A percentile compares a stretch with the other conserved stretches of the same genome.
phyloP scores from a whole-genome alignment of 2,113 vertebrate genomes.

The Fulica atra region DNA sequence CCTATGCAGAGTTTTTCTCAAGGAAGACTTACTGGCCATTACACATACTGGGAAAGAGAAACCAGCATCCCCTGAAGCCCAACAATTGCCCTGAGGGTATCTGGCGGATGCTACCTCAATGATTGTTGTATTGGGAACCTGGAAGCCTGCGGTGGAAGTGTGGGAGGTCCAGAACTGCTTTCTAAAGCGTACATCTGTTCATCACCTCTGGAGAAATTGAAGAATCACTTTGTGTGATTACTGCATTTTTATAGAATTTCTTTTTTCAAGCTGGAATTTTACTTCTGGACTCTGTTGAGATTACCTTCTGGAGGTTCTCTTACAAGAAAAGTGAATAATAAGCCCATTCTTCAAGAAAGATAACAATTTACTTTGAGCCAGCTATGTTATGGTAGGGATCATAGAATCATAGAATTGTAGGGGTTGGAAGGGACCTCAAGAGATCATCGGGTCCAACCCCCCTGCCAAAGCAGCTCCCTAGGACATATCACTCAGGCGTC shows the following conservation, averaged over 20 bases:
- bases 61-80: background rate
- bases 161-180: background rate
- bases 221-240: accelerated
- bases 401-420: too few species aligned
- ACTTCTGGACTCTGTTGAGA: background rate
- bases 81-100: background rate
- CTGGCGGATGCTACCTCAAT: background rate
- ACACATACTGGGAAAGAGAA: background rate
- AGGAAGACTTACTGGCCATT: background rate
- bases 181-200: background rate
- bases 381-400: background rate
- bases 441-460: too few species aligned
- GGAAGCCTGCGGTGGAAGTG: background rate
- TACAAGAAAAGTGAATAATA: background rate
- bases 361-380: background rate
- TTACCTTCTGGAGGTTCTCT: background rate
- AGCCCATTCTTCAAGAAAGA: background rate
- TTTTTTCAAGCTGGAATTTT: background rate
- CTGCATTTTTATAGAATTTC: background rate
- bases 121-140: background rate
- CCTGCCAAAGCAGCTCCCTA: too few species aligned
- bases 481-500: too few species aligned
- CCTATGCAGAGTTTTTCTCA: background rate
- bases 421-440: too few species aligned
- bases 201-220: background rate